These are phyloP conservation scores for Sitta carolinensis DNA, from an alignment of 2,797 vertebrate species.

Conservation along the genomic window DNA sequence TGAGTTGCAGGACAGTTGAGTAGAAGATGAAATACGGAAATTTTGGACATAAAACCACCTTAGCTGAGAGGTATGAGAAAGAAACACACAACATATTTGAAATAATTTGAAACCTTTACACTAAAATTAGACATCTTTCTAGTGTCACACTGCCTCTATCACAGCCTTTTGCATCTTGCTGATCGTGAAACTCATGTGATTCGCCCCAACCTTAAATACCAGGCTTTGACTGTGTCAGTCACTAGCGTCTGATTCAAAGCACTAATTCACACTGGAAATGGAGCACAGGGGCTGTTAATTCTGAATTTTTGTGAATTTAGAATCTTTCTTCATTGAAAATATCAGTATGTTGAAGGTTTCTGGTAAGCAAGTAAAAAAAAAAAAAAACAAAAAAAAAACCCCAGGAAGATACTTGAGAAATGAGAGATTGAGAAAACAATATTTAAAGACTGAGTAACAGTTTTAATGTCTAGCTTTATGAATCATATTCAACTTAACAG, in stretches of 20 bases:
- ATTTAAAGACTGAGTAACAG: not conserved
- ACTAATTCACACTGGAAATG: not conserved
- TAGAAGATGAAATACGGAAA: not conserved
- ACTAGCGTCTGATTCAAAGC: not conserved
- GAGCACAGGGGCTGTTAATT: not conserved
- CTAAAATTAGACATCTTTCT: not conserved
- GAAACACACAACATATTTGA: not conserved
- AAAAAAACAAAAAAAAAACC: not conserved
- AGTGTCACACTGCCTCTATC: not conserved
- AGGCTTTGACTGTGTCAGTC: not conserved
- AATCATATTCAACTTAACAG: not conserved
- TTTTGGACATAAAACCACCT: not conserved
- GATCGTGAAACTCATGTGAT: not conserved
- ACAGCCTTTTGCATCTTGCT: not conserved
- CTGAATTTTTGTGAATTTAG: not conserved
- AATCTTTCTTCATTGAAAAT: not conserved
- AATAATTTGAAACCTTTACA: not conserved
- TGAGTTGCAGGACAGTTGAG: not conserved
- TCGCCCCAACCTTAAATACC: not conserved
- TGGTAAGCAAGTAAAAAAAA: not conserved
- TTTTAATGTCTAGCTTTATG: not conserved
- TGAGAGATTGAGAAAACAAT: not conserved
- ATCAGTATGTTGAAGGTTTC: not conserved
- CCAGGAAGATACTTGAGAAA: constrained; percentile 3
- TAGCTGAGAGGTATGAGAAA: not conserved